Percentiles rank a stretch among this genome's conserved stretches.
Conservation (phyloP, 2,888 invertebrate genomes). For the Mechanitis messenoides region DNA sequence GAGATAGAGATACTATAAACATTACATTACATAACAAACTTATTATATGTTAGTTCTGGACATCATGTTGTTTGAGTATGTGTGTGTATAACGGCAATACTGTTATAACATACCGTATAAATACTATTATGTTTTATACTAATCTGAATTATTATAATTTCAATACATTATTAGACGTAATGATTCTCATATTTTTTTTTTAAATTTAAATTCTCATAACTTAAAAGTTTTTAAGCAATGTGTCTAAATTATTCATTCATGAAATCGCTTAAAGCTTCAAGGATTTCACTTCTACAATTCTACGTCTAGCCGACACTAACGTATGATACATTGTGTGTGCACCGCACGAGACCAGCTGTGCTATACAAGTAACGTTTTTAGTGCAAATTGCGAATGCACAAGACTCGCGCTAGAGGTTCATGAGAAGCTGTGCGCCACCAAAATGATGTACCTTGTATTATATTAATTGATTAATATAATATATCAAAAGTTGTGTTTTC, state of each 20-base stretch:
- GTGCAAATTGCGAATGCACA: conserved; percentile 24
- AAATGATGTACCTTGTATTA: too few relatives aligned
- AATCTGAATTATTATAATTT: too few relatives aligned
- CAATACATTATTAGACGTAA: neutral
- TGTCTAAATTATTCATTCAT: conserved; percentile 8
- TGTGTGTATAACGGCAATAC: too few relatives aligned
- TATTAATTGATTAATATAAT: too few relatives aligned
- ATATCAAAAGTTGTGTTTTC: too few relatives aligned
- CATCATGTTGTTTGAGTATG: too few relatives aligned
- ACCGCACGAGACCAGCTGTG: conserved; percentile 23
- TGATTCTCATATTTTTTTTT: too few relatives aligned
- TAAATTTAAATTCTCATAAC: neutral
- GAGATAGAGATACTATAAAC: too few relatives aligned
- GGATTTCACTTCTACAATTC: conserved; percentile 10
- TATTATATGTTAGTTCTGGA: too few relatives aligned
- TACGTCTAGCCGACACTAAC: conserved; percentile 15
- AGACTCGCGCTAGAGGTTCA: conserved; percentile 9
- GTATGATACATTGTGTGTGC: conserved; percentile 25
- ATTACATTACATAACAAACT: too few relatives aligned
- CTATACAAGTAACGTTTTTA: conserved; percentile 21
- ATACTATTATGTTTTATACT: too few relatives aligned
- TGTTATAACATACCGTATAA: too few relatives aligned
- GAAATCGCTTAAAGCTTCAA: conserved; percentile 6
- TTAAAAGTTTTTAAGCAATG: conserved; percentile 1
- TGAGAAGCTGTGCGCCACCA: neutral